Evolutionary conservation across 2,888 invertebrate genomes (phyloP), one percentile per base, ranked within the genome.

Genomic region (Ypsolopha scabrella): DNA sequence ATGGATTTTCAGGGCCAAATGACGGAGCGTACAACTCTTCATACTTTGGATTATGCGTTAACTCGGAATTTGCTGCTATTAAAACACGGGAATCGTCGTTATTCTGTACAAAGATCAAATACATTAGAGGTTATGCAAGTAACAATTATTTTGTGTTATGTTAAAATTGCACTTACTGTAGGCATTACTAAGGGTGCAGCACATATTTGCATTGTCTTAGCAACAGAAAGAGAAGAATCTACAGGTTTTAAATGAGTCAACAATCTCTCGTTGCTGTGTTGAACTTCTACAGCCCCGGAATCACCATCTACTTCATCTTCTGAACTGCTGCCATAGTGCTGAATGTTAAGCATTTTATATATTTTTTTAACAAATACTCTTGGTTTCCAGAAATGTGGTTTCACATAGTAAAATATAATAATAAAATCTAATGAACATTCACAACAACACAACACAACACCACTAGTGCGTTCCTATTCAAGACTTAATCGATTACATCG

Each of bases 11-110:
- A 0, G 99, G 99, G 0, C 99, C 99, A 48, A 93, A 90, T 56
- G 93, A 89, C 0, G 98, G 97, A 4, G 97, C 94, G 86, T 93
- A 99, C 2, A 99, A 85, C 70, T 99, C 97, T 52, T 99, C 98
- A 77, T 90, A 98, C 67, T 93, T 97, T 0, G 98, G 96, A 87
- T 99, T 99, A 71, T 93, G 94, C 57, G 88, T 87, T 1, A 99
- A 78, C 80, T 98, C 97, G 70, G 94, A 94, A 41, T 90, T 91
- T 1, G 94, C 91, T 74, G 96, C 94, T 57, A 98, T 83, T 54
- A 94, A 90, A 10, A 91, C 83, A 53, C 91, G 80, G 34, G 91
- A 90, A 54, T 93, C 91, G 59, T 91, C 91, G 52, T 91, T 88
- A 49, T 92, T 93, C 94, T 93, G 74, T 37, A 80, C 74, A 47